Evolutionary conservation across 1,140 invertebrate species (phyloP).

Genomic region (Neodiprion pinetum): DNA sequence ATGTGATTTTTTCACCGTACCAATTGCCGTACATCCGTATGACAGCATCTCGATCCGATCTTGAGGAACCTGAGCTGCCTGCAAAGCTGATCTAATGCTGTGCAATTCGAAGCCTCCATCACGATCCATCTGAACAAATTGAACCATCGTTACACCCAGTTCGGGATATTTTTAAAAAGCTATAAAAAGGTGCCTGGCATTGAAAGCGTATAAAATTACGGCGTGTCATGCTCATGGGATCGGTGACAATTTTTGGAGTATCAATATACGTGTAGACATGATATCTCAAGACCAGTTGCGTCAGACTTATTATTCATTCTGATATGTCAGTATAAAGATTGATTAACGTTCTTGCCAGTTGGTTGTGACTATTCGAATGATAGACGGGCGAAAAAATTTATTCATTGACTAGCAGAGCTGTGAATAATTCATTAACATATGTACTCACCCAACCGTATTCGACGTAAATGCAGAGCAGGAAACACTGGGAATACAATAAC

Average conservation of each 20-base stretch:
- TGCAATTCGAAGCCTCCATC: conserved; percentile 26
- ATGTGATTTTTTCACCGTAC: conserved; percentile 16
- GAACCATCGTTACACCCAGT: neutral
- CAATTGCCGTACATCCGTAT: conserved; percentile 24
- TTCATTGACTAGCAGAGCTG: neutral
- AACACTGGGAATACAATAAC: conserved; percentile 24
- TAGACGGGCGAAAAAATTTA: neutral
- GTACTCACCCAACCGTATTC: conserved; percentile 31
- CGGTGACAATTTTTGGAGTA: neutral
- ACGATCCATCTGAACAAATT: conserved; percentile 28
- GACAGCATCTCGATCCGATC: conserved; percentile 17
- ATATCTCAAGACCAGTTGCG: too few species aligned
- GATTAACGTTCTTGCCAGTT: too few species aligned
- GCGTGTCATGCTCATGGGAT: conserved; percentile 1
- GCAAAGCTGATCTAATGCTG: conserved; percentile 27
- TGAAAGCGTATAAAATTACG: neutral
- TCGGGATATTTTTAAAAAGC: neutral
- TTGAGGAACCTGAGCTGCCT: conserved; percentile 17
- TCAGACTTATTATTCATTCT: too few species aligned
- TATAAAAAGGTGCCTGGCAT: neutral
- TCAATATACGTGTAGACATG: too few species aligned
- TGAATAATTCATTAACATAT: conserved; percentile 7
- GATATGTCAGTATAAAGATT: too few species aligned
- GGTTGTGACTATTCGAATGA: too few species aligned
- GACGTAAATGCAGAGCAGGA: conserved; percentile 31